Evolutionary conservation across 2,113 vertebrate species (phyloP), one percentile per base, ranked within the genome.

Genomic region (Hemiprocne comata): DNA sequence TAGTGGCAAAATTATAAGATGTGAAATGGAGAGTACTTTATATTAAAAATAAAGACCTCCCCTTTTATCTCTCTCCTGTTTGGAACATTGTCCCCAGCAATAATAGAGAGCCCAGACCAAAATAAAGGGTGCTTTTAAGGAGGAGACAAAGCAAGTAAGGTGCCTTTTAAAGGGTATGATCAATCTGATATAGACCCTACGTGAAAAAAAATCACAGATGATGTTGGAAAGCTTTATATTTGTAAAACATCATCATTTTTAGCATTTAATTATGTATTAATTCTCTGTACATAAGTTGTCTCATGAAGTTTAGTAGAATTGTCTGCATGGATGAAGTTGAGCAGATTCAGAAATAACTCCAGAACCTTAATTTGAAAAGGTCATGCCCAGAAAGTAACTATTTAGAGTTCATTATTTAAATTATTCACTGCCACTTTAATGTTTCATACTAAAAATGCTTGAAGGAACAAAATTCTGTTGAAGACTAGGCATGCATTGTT

Each of bases 401-500:
- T 72, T 95, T 75, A 87, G 79, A 51, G 76, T 79, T 93, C n/a
- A 50, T 95, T 85, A 85, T 79, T 86, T 76, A 60, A 92, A 64
- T 91, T 36, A 21, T 57, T 97, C 7, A 2, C 86, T 92, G 76
- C 31, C 84, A 24, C 73, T 91, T 97, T 78, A 91, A 72, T 92
- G 77, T 69, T 85, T 85, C 65, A 18, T 89, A 79, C 85, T 91
- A 81, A 94, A 95, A 94, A 92, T 94, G 62, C 93, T 96, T 95
- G 85, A 81, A 97, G 90, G 72, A 93, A n/a, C 83, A 94, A 23
- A 76, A 40, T 97, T 97, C 84, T 91, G 5, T 88, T 81, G 92
- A 90, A 95, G 89, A 97, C 95, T 95, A 95, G 83, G 90, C 94
- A 66, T 79, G 73, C 90, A 94, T 95, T 97, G 96, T 97, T 90